Conservation (phyloP, 2,888 invertebrate species). For the Stegana nigrithorax region DNA sequence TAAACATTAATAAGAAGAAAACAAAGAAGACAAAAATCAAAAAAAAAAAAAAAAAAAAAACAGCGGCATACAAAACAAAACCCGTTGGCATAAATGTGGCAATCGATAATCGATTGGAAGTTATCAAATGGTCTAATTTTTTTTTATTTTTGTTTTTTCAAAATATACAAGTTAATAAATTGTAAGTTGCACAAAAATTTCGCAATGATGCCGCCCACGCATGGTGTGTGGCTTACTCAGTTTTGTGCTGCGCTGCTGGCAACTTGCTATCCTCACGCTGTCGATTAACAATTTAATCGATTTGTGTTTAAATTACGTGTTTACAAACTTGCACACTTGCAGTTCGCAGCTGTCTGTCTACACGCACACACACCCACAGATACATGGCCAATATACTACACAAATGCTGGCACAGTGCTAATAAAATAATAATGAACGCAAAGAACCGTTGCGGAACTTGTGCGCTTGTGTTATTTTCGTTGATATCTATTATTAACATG, state of each 20-base stretch:
- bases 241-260: conserved; percentile 33
- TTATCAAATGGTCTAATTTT: conserved; percentile 32
- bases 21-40: neutral
- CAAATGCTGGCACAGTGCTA: neutral
- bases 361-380: neutral
- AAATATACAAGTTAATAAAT: conserved; percentile 4
- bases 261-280: conserved; percentile 50
- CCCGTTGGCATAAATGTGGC: conserved; percentile 19
- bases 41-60: neutral
- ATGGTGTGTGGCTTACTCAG: conserved; percentile 24
- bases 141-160: neutral
- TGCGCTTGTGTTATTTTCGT: neutral
- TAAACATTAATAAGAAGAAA: no score
- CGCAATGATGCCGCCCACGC: conserved; percentile 47
- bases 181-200: conserved; percentile 46
- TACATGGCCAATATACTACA: no score
- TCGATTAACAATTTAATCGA: conserved; percentile 48
- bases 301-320: conserved; percentile 28
- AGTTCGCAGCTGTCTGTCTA: neutral
- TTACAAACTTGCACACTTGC: neutral
- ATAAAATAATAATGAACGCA: neutral
- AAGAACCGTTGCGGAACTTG: conserved; percentile 16
- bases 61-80: neutral
- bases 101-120: conserved; percentile 45
- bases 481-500: conserved; percentile 3